phyloP scores from a whole-genome alignment of 2,797 vertebrate species.

The Alca torda region DNA sequence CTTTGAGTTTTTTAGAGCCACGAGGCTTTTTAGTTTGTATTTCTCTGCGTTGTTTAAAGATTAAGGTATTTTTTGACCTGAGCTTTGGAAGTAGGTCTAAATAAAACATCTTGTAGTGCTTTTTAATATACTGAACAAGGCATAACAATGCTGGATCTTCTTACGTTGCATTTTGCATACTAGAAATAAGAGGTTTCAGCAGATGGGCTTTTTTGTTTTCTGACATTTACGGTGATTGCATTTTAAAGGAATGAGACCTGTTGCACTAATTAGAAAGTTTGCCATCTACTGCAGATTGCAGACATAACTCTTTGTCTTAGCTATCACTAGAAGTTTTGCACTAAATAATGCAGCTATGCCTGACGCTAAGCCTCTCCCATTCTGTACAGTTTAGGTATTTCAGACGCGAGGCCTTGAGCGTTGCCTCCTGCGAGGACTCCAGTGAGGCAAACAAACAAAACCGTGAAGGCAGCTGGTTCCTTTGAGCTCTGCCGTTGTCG shows the following conservation, averaged over 20 bases:
- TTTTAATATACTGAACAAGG: neutral
- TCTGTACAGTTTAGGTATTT: neutral
- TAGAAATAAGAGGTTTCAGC: neutral
- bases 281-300: neutral
- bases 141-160: neutral
- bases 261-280: neutral
- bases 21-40: neutral
- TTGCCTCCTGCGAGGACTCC: neutral
- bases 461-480: neutral
- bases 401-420: neutral
- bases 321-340: neutral
- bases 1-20: neutral
- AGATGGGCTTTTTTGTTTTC: neutral
- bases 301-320: neutral
- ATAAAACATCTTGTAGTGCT: neutral
- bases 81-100: neutral
- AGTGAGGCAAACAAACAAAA: neutral
- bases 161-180: neutral
- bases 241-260: neutral
- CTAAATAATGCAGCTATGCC: neutral
- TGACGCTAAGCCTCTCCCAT: neutral
- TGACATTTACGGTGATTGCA: neutral
- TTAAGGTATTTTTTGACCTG: neutral
- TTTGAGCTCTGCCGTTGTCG: neutral
- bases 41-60: neutral